These are phyloP conservation scores for Zosterops lateralis DNA, from an alignment of 2,113 vertebrate species.

Conservation along the genomic window DNA sequence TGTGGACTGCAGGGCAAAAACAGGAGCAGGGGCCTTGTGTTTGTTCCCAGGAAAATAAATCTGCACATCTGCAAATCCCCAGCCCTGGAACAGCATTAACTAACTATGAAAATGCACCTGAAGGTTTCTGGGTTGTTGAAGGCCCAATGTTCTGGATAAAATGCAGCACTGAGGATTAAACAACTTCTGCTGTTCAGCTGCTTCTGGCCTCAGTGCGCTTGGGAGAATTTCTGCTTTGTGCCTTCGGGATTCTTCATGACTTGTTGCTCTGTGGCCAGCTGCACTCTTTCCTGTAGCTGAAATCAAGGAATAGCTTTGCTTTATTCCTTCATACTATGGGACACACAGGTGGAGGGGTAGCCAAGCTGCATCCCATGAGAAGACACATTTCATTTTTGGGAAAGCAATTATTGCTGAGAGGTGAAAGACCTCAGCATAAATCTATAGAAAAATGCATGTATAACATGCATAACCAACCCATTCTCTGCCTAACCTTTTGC, in stretches of 20 bases:
- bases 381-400: background rate
- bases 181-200: background rate
- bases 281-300: background rate
- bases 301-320: background rate
- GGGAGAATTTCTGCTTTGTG: background rate
- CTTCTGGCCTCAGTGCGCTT: background rate
- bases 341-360: background rate
- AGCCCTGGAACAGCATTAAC: background rate
- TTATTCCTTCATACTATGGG: background rate
- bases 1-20: background rate
- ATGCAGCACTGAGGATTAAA: background rate
- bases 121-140: conserved; percentile 34
- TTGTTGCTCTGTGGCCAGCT: background rate
- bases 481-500: background rate
- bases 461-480: background rate
- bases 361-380: background rate
- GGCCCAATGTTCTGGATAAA: conserved; percentile 36
- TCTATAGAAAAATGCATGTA: background rate
- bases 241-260: background rate
- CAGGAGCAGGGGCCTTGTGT: background rate
- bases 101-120: background rate
- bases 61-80: background rate
- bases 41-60: background rate
- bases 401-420: background rate
- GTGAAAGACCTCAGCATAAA: background rate